Evolutionary conservation across 2,888 invertebrate genomes (phyloP).

Genomic region (Leucania comma): DNA sequence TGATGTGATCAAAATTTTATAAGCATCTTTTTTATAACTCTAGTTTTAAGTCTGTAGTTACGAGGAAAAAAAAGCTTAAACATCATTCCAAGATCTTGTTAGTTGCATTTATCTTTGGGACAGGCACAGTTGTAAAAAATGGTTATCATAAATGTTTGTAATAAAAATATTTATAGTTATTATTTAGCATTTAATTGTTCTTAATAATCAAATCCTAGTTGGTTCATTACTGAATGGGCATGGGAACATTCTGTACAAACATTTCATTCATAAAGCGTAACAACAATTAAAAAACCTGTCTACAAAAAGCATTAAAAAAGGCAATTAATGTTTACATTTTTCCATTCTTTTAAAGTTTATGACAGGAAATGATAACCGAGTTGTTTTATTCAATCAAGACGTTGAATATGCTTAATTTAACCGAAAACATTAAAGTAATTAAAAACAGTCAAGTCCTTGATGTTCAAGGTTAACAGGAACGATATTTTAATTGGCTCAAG

Average conservation of each 20-base stretch:
- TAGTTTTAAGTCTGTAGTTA: not conserved
- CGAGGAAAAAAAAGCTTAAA: not conserved
- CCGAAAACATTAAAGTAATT: constrained; percentile 23
- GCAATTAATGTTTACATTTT: constrained; percentile 46
- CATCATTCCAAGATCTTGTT: not conserved
- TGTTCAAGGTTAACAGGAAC: constrained; percentile 9
- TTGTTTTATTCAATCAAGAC: constrained; percentile 39
- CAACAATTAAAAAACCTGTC: constrained; percentile 46
- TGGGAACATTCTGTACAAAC: constrained; percentile 31
- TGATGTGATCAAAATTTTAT: constrained; percentile 10
- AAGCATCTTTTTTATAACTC: not conserved
- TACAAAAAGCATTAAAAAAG: constrained; percentile 25
- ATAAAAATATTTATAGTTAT: not conserved
- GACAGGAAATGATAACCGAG: constrained; percentile 45
- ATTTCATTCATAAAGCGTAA: constrained; percentile 54
- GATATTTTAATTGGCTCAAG: constrained; percentile 13
- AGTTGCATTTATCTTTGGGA: not conserved
- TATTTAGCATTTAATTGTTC: constrained; percentile 7
- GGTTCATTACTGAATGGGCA: constrained; percentile 32
- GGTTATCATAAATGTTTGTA: not conserved
- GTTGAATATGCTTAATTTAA: constrained; percentile 17
- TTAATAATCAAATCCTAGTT: constrained; percentile 22
- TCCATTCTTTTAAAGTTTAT: constrained; percentile 42
- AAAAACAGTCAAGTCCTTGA: constrained; percentile 44
- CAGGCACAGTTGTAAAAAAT: not conserved